A percentile compares a stretch with the other conserved stretches of the same genome.
Conservation (phyloP, 2,888 invertebrate species). For the Zhengitettix transpicula region DNA sequence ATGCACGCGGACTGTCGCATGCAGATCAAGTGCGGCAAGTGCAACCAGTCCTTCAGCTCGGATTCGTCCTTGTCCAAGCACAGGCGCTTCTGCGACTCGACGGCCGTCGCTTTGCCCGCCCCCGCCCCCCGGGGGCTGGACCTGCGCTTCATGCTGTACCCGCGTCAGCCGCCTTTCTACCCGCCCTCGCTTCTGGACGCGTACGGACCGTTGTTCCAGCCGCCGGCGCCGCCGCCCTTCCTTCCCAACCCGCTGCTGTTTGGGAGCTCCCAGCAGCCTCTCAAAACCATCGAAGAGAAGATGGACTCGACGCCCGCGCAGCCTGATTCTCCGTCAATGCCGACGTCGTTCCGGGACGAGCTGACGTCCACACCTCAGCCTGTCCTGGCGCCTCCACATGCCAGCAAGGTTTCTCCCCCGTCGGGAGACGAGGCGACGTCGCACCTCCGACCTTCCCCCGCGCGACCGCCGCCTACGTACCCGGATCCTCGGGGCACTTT, state of each 20-base stretch:
- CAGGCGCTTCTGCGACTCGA: slow-evolving; percentile 86
- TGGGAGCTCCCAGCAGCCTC: background rate
- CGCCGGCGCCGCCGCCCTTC: slow-evolving; percentile 28
- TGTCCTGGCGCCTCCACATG: too few species aligned
- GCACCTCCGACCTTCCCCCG: slow-evolving; percentile 46
- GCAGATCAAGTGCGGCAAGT: slow-evolving; percentile 87
- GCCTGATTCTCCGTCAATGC: too few species aligned
- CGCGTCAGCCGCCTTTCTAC: slow-evolving; percentile 31
- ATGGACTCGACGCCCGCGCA: too few species aligned
- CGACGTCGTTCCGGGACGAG: too few species aligned
- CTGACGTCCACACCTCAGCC: too few species aligned
- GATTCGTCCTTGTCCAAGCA: slow-evolving; percentile 87
- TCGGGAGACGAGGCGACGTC: slow-evolving; percentile 47
- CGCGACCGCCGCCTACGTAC: slow-evolving; percentile 32
- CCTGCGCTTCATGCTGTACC: slow-evolving; percentile 51
- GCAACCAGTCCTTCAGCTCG: slow-evolving; percentile 82
- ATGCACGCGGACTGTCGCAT: slow-evolving; percentile 95
- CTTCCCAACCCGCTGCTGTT: slow-evolving; percentile 47
- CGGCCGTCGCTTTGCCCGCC: slow-evolving; percentile 14
- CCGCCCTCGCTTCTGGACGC: slow-evolving; percentile 36
- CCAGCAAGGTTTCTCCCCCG: slow-evolving; percentile 40
- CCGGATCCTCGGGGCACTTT: slow-evolving; percentile 18
- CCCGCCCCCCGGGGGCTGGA: slow-evolving; percentile 20
- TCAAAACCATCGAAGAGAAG: too few species aligned
- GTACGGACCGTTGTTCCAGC: background rate